A percentile compares a stretch with the other conserved stretches of the same genome.
These are phyloP conservation scores for Callospermophilus lateralis DNA, from an alignment of 2,113 vertebrate genomes.

Conservation along the genomic window DNA sequence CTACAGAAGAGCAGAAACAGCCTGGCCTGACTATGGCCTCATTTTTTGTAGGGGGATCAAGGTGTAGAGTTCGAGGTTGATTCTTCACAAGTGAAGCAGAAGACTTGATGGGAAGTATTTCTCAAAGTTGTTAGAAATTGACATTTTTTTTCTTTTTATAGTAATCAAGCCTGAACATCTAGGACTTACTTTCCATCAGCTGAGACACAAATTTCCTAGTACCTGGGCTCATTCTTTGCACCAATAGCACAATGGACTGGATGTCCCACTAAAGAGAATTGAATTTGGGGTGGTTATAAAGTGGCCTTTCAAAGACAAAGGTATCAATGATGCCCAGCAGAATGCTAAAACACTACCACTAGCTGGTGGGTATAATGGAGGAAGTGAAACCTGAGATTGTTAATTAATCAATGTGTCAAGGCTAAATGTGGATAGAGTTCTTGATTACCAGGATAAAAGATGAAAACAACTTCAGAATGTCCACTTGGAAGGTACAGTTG, in stretches of 20 bases:
- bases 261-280: slow-evolving; percentile 96
- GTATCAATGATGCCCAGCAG: slow-evolving; percentile 96
- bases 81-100: slow-evolving; percentile 96
- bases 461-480: slow-evolving; percentile 96
- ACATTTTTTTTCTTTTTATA: slow-evolving; percentile 89
- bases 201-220: slow-evolving; percentile 97
- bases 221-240: slow-evolving; percentile 95
- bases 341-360: slow-evolving; percentile 97
- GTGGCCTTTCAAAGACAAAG: slow-evolving; percentile 94
- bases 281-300: slow-evolving; percentile 93
- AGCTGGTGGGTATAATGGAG: slow-evolving; percentile 96
- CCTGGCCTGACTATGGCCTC: not conserved
- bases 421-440: slow-evolving; percentile 98
- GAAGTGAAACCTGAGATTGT: slow-evolving; percentile 97
- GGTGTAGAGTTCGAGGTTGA: slow-evolving; percentile 88
- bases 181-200: slow-evolving; percentile 95
- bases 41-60: not conserved
- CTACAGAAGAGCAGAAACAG: not conserved
- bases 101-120: slow-evolving; percentile 95
- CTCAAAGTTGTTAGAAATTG: slow-evolving; percentile 96
- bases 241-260: slow-evolving; percentile 94
- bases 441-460: slow-evolving; percentile 98
- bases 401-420: slow-evolving; percentile 97
- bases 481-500: slow-evolving; percentile 97
- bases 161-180: slow-evolving; percentile 95